Base-by-base conservation (phyloP, 2,888 invertebrate genomes). In the Erebia aethiops region DNA sequence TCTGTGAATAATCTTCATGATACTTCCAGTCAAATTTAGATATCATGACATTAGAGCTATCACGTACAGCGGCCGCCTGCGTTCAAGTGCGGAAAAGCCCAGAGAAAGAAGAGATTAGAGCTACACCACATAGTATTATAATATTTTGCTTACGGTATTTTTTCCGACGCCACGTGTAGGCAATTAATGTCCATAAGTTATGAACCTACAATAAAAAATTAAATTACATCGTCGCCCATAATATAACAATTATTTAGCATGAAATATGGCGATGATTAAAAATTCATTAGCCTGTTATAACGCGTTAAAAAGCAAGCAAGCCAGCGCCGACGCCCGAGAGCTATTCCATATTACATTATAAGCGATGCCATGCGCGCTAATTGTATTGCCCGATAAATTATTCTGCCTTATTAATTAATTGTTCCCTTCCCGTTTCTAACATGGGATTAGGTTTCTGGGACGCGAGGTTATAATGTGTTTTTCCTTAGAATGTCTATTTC, bases 331-430 rank as follows among this genome's bases (percentile, higher is more conserved):
- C 67, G 69, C 67, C 16, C 35, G 70, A 62, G 65, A 58, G 65
- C 62, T 61, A 57, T 57, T 21, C 21, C 26, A 26, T 11, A 13
- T 67, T 66, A 67, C 68, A 69, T 68, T 68, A 72, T 72, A 72
- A 68, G 67, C 68, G 71, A 65, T 61, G 67, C 65, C 70, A 49
- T 61, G 60, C 65, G 57, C 52, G 71, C 63, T 71, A 63, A 71
- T 69, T 73, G 64, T 74, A 70, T 67, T 69, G 65, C 65, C 69
- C 69, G 63, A 71, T 73, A 69, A 71, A 73, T 73, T 69, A 64
- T 54, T 54, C 21, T 51, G 14, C 62, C 61, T 71, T 71, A 71
- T 67, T 71, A 69, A 71, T 67, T 73, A 69, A 71, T 71, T 71
- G 57, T 7, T 35, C 21, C 66, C 65, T 66, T 56, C 56, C 61